Evolutionary conservation across 2,888 invertebrate genomes (phyloP).

Genomic region (Leucania comma): DNA sequence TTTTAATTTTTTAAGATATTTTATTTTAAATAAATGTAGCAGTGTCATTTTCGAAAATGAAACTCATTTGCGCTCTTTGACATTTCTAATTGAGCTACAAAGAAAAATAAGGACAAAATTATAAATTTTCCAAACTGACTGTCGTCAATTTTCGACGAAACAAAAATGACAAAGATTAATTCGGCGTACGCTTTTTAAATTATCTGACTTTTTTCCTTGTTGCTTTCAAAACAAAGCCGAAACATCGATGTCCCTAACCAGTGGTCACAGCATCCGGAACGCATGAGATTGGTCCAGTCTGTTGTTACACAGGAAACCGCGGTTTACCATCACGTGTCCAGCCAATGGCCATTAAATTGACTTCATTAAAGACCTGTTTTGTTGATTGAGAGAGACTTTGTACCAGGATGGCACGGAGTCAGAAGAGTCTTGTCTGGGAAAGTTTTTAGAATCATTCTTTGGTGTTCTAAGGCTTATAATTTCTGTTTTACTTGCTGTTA

Average conservation of each 20-base stretch:
- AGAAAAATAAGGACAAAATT: neutral
- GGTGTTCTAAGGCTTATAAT: neutral
- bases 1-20: neutral
- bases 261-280: conserved; percentile 18
- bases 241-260: conserved; percentile 16
- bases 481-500: neutral
- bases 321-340: conserved; percentile 38
- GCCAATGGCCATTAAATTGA: conserved; percentile 54
- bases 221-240: conserved; percentile 9
- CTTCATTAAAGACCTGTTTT: conserved; percentile 34
- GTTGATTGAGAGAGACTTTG: conserved; percentile 36
- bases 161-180: neutral
- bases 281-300: conserved; percentile 25
- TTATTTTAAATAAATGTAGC: neutral
- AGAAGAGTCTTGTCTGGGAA: conserved; percentile 13
- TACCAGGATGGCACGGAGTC: conserved; percentile 27
- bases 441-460: conserved; percentile 1
- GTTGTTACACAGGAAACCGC: conserved; percentile 35
- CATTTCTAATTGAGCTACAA: neutral
- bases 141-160: neutral
- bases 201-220: neutral
- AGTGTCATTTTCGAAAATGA: neutral
- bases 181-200: neutral
- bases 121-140: neutral
- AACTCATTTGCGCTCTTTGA: neutral